Base-by-base conservation (phyloP, 2,113 vertebrate genomes). In the Ptilonorhynchus violaceus region DNA sequence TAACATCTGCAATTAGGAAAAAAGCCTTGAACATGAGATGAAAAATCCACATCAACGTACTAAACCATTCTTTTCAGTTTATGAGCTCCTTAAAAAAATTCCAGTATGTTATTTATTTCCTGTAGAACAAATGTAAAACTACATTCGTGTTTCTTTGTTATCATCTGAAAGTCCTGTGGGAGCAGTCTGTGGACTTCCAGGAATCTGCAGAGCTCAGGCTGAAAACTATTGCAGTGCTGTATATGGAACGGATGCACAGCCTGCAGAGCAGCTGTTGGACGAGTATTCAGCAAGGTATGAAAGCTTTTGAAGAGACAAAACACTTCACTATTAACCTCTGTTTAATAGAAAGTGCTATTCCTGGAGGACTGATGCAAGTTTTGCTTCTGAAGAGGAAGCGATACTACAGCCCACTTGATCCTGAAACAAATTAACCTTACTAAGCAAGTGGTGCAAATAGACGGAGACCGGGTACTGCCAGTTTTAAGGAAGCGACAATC, bases 211-310 rank as follows among this genome's bases (percentile, higher is more conserved):
- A 79, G 46, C 49, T 78, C 52, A 56, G 41, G 16, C 5, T 39
- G 63, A 73, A 76, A 82, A 66, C 27, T 33, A 7, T 27, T 39
- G 49, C 27, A 42, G 46, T 76, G 68, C 55, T 33, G 33, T 53
- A 35, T 27, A 50, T 0, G 3, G 77, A 75, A 31, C 0, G 30
- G 64, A 47, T 35, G 6, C 13, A 30, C 25, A 6, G 50, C n/a
- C 52, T 76, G 46, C 64, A 73, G 75, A 75, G 73, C 60, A 56
- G 52, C 56, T 63, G 64, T 7, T 78, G 55, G 47, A 24, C 37
- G 47, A 23, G 23, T 18, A 31, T 41, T 80, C 88, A 91, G 27
- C 4, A 10, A 60, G 22, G 10, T 67, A 66, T 13, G 46, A 87
- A 68, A 89, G 35, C 55, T 60, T 73, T 50, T 23, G 46, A 85